Evolutionary conservation across 2,888 invertebrate species (phyloP).

Genomic region (Bombylius major): DNA sequence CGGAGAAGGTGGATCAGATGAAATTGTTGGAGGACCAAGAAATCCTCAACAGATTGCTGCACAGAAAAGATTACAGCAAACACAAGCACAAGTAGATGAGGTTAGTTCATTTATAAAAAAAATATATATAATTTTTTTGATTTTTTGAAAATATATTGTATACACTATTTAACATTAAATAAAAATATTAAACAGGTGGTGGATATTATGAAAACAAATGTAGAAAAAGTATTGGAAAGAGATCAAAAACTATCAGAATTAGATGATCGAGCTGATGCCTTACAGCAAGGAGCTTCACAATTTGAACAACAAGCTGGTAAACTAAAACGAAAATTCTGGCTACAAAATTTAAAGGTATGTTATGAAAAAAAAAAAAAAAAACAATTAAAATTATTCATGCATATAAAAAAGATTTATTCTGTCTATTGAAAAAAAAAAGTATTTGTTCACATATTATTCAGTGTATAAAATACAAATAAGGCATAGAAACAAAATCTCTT

Average conservation of each 20-base stretch:
- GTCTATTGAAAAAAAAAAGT: too few species aligned
- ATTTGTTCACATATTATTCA: too few species aligned
- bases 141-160: background rate
- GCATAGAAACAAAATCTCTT: too few species aligned
- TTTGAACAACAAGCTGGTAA: constrained; percentile 96
- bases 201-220: constrained; percentile 91
- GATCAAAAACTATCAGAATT: constrained; percentile 91
- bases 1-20: constrained; percentile 59
- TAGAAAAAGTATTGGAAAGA: constrained; percentile 89
- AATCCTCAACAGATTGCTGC: constrained; percentile 76
- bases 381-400: too few species aligned
- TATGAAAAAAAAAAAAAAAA: background rate
- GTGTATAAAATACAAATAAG: too few species aligned
- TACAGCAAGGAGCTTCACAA: constrained; percentile 88
- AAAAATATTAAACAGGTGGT: constrained; percentile 46
- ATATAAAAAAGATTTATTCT: background rate
- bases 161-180: too few species aligned
- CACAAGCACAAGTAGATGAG: constrained; percentile 77
- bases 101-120: constrained; percentile 25
- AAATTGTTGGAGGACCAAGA: constrained; percentile 73
- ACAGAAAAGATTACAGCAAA: constrained; percentile 69
- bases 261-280: constrained; percentile 89
- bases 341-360: constrained; percentile 83
- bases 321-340: constrained; percentile 93
- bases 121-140: background rate